Evolutionary conservation across 2,888 invertebrate species (phyloP).

Genomic region (Esperia sulphurella): DNA sequence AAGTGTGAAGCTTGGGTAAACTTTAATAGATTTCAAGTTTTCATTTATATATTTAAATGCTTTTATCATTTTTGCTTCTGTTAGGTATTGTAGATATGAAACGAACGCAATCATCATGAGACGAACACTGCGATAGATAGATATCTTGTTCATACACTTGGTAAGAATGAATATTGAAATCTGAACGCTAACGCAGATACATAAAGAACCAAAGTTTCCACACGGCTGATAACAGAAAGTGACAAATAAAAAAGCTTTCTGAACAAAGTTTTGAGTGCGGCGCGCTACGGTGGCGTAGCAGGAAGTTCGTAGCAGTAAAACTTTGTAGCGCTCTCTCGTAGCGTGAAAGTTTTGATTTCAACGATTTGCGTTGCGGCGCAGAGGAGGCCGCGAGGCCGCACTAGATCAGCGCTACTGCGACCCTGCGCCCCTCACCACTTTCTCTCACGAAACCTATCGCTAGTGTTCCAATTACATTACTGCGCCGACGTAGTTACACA

Average conservation of each 20-base stretch:
- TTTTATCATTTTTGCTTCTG: not conserved
- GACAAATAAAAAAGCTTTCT: slow-evolving; percentile 76
- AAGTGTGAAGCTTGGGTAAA: no score
- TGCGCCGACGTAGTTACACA: not conserved
- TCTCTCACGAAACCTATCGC: slow-evolving; percentile 3
- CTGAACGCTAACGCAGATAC: slow-evolving; percentile 34
- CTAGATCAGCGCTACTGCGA: slow-evolving; percentile 47
- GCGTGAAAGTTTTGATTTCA: slow-evolving; percentile 80
- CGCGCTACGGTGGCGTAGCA: slow-evolving; percentile 74
- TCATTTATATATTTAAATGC: no score
- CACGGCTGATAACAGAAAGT: slow-evolving; percentile 69
- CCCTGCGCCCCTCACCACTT: slow-evolving; percentile 48
- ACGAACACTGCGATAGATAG: no score
- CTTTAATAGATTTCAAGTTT: no score
- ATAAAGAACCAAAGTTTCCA: slow-evolving; percentile 56
- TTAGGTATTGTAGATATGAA: not conserved
- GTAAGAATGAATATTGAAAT: slow-evolving; percentile 32
- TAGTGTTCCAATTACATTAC: slow-evolving; percentile 28
- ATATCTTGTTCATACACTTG: slow-evolving; percentile 21
- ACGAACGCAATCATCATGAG: no score
- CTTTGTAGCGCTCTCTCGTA: slow-evolving; percentile 78
- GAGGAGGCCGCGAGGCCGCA: slow-evolving; percentile 71
- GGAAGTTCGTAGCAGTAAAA: slow-evolving; percentile 79
- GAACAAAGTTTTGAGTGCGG: slow-evolving; percentile 76
- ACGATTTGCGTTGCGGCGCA: slow-evolving; percentile 77